Evolutionary conservation across 2,113 vertebrate species (phyloP), one percentile per base, ranked within the genome.

Genomic region (Pholis gunnellus): DNA sequence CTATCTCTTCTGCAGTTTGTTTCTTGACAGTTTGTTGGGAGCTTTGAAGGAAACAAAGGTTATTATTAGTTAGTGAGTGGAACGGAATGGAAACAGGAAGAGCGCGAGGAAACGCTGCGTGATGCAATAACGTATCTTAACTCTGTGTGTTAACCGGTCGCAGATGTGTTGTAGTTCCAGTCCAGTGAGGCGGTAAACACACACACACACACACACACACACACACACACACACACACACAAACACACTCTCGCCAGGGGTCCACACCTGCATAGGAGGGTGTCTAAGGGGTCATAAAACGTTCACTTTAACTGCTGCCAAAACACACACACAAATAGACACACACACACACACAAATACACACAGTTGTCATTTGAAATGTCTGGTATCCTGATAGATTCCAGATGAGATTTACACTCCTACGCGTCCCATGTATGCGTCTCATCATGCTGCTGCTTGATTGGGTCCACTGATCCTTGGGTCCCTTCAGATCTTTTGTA

Each of bases 161-260:
- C 94, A 95, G 90, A 95, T 95, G 94, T 93, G 90, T 79, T 82
- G 79, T 70, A 75, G 83, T 88, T 91, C 70, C 70, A 89, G 81
- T 84, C 75, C 82, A 83, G 64, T 63, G 78, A 86, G 78, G 73
- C 76, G 1, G 70, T 72, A 89, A 6, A 76, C 75, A 80, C 81
- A 87, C 57, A 84, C 59, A 66, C 74, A 56, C 68, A 38, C 14
- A 57, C 36, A 48, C 46, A 29, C 50, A 38, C n/a, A 27, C 64
- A 25, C 72, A 64, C 67, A 75, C 70, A 64, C 42, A 80, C 69
- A 87, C 52, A 82, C 48, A 66, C 79, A 54, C 67, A 25, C 6
- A 52, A 31, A 42, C 25, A n/a, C 44, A 29, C 27, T 48, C 36
- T 72, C 72, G 8, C 72, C 36, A 38, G 36, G 36, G 36, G 36